Base-by-base conservation (phyloP, 2,113 vertebrate genomes). In the Trachemys scripta region DNA sequence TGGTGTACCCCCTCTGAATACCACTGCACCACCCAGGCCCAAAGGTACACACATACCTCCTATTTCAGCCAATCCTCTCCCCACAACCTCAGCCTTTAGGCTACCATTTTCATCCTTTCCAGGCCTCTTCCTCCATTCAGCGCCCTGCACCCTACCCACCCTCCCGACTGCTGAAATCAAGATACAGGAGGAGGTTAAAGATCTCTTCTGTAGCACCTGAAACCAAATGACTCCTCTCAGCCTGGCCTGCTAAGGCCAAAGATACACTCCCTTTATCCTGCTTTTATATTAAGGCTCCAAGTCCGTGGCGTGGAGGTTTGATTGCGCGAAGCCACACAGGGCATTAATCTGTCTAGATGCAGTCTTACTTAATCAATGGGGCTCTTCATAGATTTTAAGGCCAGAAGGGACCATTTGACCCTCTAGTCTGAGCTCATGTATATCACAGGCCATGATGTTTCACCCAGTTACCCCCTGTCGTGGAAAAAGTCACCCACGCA, bases 371-470 rank as follows among this genome's bases (percentile, higher is more conserved):
- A 80, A 12, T 87, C 1, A 5, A 85, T 65, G 79, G 79, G 95
- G 62, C 82, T 6, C 8, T 27, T 92, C 38, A 9, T 2, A 38
- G 83, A 3, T 93, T 95, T 93, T 91, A 88, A 94, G 95, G 53
- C 38, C 87, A 92, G 78, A 65, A 82, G 62, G 90, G 59, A 86
- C 88, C 85, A 80, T 38, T 56, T 59, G 85, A 69, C 90, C 75
- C 81, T 90, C 78, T 69, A 22, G 11, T 42, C 42, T 42, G 11
- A 24, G 11, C 25, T 25, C 90, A 92, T 96, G 85, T 1, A 25
- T 54, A 95, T 96, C 84, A 92, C 2, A 3, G 92, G 89, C 96
- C 85, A 90, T 96, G 89, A 96, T 87, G 82, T 90, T 93, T 91
- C 92, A 83, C 79, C 80, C 82, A 90, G 87, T 88, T 96, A 91